These are phyloP conservation scores for Escarpia spicata DNA, from an alignment of 2,888 invertebrate species.

Conservation along the genomic window DNA sequence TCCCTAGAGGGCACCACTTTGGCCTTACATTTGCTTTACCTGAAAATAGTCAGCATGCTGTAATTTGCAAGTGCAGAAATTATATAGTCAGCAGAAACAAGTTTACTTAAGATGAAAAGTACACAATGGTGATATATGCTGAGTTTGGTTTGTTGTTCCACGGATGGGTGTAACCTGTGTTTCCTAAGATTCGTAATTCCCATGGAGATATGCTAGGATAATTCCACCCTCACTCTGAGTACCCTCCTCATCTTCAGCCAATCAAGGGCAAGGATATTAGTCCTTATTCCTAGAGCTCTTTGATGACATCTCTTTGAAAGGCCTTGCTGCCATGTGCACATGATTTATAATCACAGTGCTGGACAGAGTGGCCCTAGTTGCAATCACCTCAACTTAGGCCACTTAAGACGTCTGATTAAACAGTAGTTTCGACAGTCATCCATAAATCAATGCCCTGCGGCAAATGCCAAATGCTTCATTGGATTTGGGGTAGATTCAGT, in stretches of 20 bases:
- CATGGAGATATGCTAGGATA: background rate
- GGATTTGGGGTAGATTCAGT: background rate
- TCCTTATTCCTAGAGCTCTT: background rate
- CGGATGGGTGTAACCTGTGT: too few relatives aligned
- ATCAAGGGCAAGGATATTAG: background rate
- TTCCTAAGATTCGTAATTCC: background rate
- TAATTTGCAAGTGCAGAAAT: too few relatives aligned
- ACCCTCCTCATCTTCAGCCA: background rate
- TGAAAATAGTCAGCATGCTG: too few relatives aligned
- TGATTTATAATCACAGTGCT: background rate
- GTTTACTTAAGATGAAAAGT: too few relatives aligned
- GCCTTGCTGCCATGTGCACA: background rate
- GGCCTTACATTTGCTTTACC: too few relatives aligned
- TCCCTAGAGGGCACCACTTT: too few relatives aligned
- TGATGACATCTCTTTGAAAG: background rate
- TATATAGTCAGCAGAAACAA: too few relatives aligned
- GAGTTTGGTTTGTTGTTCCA: too few relatives aligned
- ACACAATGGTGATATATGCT: too few relatives aligned
- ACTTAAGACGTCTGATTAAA: background rate
- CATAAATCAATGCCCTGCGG: background rate
- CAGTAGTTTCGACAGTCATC: background rate
- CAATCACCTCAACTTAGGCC: slow-evolving; percentile 5
- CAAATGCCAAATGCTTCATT: background rate
- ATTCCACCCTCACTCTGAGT: background rate
- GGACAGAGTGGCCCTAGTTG: background rate